phyloP scores from a whole-genome alignment of 1,140 invertebrate species.

The Stratiolaelaps scimitus region DNA sequence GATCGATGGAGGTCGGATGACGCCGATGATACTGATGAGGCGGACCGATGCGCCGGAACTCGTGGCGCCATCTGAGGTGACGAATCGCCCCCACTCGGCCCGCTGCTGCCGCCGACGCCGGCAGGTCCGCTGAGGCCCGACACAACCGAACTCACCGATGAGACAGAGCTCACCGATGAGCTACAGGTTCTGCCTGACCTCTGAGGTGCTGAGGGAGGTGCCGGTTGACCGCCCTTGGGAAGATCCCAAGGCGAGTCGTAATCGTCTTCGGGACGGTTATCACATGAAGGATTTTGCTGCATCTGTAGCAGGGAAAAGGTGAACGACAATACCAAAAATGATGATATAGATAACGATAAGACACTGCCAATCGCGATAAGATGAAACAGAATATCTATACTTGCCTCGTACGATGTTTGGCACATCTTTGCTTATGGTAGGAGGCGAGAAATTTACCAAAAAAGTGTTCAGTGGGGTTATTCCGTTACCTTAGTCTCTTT shows the following conservation, averaged over 20 bases:
- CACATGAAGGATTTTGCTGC: slow-evolving; percentile 24
- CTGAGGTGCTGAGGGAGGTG: slow-evolving; percentile 5
- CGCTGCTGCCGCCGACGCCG: too few species aligned
- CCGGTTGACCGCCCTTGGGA: slow-evolving; percentile 7
- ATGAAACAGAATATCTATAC: too few species aligned
- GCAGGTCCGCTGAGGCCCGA: too few species aligned
- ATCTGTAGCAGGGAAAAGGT: background rate
- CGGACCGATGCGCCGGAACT: slow-evolving; percentile 1
- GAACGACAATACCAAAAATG: too few species aligned
- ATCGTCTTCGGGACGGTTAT: slow-evolving; percentile 27
- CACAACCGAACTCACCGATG: too few species aligned
- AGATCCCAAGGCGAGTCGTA: slow-evolving; percentile 19
- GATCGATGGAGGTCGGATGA: background rate
- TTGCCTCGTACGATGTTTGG: too few species aligned
- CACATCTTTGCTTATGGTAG: too few species aligned
- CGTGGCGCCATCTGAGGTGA: slow-evolving; percentile 8
- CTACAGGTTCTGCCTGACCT: background rate
- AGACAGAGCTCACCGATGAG: slow-evolving; percentile 10
- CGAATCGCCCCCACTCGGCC: background rate
- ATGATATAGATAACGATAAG: too few species aligned
- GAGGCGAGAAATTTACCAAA: too few species aligned
- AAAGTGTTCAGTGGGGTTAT: too few species aligned
- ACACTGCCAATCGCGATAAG: too few species aligned
- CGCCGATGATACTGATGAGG: background rate
- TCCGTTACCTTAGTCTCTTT: too few species aligned